Evolutionary conservation across 2,888 invertebrate genomes (phyloP).

Genomic region (Isotomurus palustris): DNA sequence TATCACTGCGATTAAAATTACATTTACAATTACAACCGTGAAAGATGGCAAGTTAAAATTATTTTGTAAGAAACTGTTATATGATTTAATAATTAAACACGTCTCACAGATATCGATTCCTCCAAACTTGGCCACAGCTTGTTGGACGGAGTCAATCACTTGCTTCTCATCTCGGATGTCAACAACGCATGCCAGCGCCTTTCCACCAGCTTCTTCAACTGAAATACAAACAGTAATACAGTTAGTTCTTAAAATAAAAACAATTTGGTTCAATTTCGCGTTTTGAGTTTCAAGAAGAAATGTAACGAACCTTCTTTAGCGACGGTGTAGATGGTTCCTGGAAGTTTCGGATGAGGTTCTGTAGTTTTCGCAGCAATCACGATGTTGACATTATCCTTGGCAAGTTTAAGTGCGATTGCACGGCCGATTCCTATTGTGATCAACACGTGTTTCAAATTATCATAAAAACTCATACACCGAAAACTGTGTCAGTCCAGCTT

Average conservation of each 20-base stretch:
- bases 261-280: neutral
- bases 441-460: neutral
- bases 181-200: slow-evolving; percentile 78
- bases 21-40: no score
- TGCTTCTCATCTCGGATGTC: slow-evolving; percentile 81
- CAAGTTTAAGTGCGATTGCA: slow-evolving; percentile 86
- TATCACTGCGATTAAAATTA: no score
- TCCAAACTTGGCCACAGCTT: slow-evolving; percentile 78
- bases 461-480: neutral
- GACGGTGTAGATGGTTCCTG: slow-evolving; percentile 86
- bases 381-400: slow-evolving; percentile 86
- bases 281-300: neutral
- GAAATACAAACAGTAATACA: slow-evolving; percentile 5
- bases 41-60: no score
- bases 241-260: neutral
- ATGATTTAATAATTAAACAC: neutral
- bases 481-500: neutral
- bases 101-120: slow-evolving; percentile 74
- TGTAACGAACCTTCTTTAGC: slow-evolving; percentile 70
- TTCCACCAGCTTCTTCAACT: slow-evolving; percentile 83
- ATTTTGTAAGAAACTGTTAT: neutral
- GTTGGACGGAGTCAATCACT: slow-evolving; percentile 65
- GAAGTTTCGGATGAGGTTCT: slow-evolving; percentile 81
- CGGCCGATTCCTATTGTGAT: slow-evolving; percentile 66
- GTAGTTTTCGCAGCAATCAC: slow-evolving; percentile 89